Conservation (phyloP, 1,140 invertebrate genomes). For the Myzus persicae region DNA sequence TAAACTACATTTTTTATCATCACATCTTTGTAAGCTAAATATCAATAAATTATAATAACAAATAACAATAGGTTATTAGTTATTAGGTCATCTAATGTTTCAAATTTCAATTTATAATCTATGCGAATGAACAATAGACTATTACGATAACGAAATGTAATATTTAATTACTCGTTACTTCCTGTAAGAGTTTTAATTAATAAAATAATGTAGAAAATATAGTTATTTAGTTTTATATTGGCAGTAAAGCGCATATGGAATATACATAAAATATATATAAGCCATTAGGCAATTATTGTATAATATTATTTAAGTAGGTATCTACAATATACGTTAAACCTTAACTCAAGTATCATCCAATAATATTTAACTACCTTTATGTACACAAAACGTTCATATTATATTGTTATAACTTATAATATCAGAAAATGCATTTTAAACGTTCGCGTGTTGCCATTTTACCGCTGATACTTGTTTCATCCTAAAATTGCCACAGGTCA, state of each 20-base stretch:
- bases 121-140: not conserved
- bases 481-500: not conserved
- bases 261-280: not conserved
- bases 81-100: conserved; percentile 12
- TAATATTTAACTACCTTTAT: not conserved
- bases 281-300: not conserved
- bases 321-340: not conserved
- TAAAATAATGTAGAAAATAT: not conserved
- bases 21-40: not conserved
- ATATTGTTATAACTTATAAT: not conserved
- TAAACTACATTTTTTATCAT: not conserved
- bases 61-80: not conserved
- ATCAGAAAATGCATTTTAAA: not conserved
- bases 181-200: not conserved
- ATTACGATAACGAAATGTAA: conserved; percentile 14
- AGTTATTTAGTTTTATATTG: conserved; percentile 20
- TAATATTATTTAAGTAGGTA: not conserved
- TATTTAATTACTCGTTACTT: conserved; percentile 18
- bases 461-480: not conserved
- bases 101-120: conserved; percentile 18
- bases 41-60: not conserved
- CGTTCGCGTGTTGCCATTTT: not conserved
- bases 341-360: not conserved
- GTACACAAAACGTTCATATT: not conserved
- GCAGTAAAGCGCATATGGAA: not conserved